These are phyloP conservation scores for Xestia ashworthii DNA, from an alignment of 2,888 invertebrate genomes.

Conservation along the genomic window DNA sequence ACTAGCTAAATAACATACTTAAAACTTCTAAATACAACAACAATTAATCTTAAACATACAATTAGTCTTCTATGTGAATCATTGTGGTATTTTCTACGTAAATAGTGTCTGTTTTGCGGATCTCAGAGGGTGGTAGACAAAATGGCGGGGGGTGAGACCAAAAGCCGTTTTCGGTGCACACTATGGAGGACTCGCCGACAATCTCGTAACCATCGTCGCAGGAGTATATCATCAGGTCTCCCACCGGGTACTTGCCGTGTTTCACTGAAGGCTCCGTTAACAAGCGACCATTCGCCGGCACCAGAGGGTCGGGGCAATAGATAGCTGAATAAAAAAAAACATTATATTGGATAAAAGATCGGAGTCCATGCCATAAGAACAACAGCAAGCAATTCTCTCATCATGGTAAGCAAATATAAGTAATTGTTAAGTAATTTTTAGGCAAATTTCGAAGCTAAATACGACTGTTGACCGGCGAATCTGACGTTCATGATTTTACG, in stretches of 20 bases:
- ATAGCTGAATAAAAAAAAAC: slow-evolving; percentile 91
- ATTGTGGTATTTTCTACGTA: slow-evolving; percentile 85
- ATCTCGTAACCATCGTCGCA: slow-evolving; percentile 79
- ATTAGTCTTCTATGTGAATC: slow-evolving; percentile 80
- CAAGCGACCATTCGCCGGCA: slow-evolving; percentile 93
- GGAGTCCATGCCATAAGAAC: too few relatives aligned
- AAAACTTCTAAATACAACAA: slow-evolving; percentile 2
- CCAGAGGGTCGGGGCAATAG: slow-evolving; percentile 94
- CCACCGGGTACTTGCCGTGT: slow-evolving; percentile 93
- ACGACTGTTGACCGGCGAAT: too few relatives aligned
- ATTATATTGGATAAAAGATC: neutral
- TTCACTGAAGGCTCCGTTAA: slow-evolving; percentile 80
- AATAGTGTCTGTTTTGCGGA: slow-evolving; percentile 82
- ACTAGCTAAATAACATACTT: neutral
- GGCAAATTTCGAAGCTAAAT: too few relatives aligned
- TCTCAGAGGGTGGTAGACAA: slow-evolving; percentile 90
- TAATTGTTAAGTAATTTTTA: too few relatives aligned
- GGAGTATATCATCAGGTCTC: slow-evolving; percentile 95
- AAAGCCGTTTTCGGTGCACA: slow-evolving; percentile 96
- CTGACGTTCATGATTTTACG: too few relatives aligned
- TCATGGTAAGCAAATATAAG: too few relatives aligned
- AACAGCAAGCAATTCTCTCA: too few relatives aligned
- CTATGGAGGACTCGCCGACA: slow-evolving; percentile 94
- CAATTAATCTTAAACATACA: neutral
- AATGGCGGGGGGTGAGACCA: slow-evolving; percentile 97